These are phyloP conservation scores for Paragorgia papillata DNA, from an alignment of 92 coral and sea anemone genomes.

Conservation along the genomic window DNA sequence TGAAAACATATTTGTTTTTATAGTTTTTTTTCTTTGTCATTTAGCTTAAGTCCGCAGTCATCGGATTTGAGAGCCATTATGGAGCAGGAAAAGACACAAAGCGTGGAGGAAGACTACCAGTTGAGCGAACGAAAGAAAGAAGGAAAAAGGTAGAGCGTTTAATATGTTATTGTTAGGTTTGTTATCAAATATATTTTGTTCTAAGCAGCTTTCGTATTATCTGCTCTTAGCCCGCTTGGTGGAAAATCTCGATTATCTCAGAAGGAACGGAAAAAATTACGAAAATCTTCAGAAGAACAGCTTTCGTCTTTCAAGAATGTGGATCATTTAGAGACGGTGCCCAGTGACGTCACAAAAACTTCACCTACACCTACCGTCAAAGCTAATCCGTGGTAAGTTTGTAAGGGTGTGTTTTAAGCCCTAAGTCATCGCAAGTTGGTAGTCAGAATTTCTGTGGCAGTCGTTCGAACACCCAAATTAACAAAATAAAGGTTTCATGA, in stretches of 20 bases:
- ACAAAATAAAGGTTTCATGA: no score
- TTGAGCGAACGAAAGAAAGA: conserved; percentile 21
- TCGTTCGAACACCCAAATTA: no score
- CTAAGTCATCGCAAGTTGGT: no score
- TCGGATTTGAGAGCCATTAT: conserved; percentile 75
- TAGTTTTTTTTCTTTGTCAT: background rate
- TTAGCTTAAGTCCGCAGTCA: conserved; percentile 75
- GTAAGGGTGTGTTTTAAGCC: background rate
- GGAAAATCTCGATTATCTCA: conserved; percentile 37
- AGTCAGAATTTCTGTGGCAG: no score
- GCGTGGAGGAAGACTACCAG: background rate
- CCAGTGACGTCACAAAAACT: background rate
- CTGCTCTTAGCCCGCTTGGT: conserved; percentile 1
- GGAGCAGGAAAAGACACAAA: conserved; percentile 68
- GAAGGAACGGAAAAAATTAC: conserved; percentile 35
- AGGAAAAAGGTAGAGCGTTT: conserved; percentile 9
- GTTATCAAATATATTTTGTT: background rate
- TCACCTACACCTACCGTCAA: conserved; percentile 37
- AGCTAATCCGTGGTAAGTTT: conserved; percentile 66
- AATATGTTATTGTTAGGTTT: no score
- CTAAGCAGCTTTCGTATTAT: background rate
- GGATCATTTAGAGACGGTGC: background rate
- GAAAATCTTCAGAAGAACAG: conserved; percentile 12
- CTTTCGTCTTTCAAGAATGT: background rate
- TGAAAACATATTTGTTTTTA: no score